These are phyloP conservation scores for Coranthus polyacanthus DNA, from an alignment of 2,797 vertebrate genomes.

Conservation along the genomic window DNA sequence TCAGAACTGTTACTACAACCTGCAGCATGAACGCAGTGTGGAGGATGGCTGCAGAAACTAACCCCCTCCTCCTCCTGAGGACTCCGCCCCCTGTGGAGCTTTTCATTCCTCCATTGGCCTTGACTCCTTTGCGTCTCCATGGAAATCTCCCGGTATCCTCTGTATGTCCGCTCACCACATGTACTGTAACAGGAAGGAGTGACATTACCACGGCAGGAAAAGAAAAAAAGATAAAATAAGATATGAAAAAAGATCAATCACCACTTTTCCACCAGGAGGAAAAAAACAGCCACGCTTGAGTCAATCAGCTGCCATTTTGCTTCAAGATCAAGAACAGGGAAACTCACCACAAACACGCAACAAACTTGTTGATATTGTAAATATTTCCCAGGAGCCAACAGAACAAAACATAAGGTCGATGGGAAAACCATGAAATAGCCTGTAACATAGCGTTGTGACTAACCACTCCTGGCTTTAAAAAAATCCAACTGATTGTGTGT, in stretches of 20 bases:
- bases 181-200: conserved; percentile 62
- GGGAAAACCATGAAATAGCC: conserved; percentile 70
- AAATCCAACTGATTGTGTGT: conserved; percentile 64
- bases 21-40: conserved; percentile 92
- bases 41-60: conserved; percentile 92
- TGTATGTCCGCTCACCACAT: conserved; percentile 59
- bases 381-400: conserved; percentile 85
- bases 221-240: conserved; percentile 2
- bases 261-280: conserved; percentile 37
- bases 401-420: conserved; percentile 69
- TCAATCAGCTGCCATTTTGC: conserved; percentile 32
- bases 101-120: conserved; percentile 28
- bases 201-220: background rate
- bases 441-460: conserved; percentile 92
- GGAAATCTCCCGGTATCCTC: background rate
- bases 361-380: conserved; percentile 95
- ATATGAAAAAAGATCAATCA: conserved; percentile 10
- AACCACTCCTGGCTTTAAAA: conserved; percentile 87
- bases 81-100: conserved; percentile 9
- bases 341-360: conserved; percentile 77
- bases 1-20: conserved; percentile 98
- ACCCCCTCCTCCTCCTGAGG: conserved; percentile 18
- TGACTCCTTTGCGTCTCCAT: conserved; percentile 16
- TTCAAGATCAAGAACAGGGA: conserved; percentile 81
- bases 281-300: conserved; percentile 18